Base-by-base conservation (phyloP, 2,113 vertebrate species). In the Oncorhynchus kisutch region DNA sequence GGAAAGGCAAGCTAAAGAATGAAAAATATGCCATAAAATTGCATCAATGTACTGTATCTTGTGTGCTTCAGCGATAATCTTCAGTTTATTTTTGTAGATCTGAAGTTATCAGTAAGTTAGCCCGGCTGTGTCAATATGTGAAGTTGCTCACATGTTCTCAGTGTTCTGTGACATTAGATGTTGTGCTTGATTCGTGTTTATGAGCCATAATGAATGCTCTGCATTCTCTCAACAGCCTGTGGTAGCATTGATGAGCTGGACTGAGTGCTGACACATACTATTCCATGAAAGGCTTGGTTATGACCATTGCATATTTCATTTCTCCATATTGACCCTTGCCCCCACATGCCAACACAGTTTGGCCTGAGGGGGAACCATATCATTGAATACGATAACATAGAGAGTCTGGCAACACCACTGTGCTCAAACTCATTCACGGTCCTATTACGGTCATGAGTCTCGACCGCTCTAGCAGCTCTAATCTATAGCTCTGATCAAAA, bases 221-320 rank as follows among this genome's bases (percentile, higher is more conserved):
- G 80, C 84, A 88, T 86, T 76, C 81, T 87, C 79, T 34, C 74
- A 84, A 72, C 84, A 71, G 68, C 84, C 69, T 45, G 72, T 84
- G 90, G 92, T 85, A 92, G 92, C 91, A 92, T 90, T 88, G 88
- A 92, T 91, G 89, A 81, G 34, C 39, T 45, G 39, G 39, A 45
- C 39, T 45, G 39, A 45, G 8, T 82, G 91, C 91, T 91, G 92
- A 91, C 83, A 73, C 1, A 74, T 71, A 82, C 68, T 84, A 86
- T 81, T 77, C 49, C 29, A 78, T 39, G 45, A 80, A 78, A 77
- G 76, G 72, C 76, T 78, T 76, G 86, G 84, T 86, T 86, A 86
- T 78, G 86, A 90, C 86, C 83, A 34, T 49, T 49, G 82, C 81
- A 85, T 83, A 88, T 88, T 83, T 45, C 1, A 45, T 11, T 45